These are phyloP conservation scores for Rutilus rutilus DNA, from an alignment of 2,113 vertebrate genomes.

Conservation along the genomic window DNA sequence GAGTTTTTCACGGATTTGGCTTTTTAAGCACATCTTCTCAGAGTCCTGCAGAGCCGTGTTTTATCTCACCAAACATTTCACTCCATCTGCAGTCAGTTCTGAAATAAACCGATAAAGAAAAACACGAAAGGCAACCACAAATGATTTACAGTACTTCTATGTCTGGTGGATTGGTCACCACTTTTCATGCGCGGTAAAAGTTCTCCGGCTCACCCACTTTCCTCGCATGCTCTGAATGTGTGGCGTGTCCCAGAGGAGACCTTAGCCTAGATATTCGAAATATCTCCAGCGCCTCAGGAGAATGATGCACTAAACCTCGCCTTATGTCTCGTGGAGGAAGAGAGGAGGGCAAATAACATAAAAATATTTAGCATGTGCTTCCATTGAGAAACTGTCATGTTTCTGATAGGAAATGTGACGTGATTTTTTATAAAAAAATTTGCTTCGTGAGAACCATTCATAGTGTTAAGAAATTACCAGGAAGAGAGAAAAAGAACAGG, in stretches of 20 bases:
- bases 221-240: conserved; percentile 55
- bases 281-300: conserved; percentile 49
- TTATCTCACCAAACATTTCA: not conserved
- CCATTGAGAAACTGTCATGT: not conserved
- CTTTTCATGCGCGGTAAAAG: conserved; percentile 18
- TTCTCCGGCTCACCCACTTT: conserved; percentile 23
- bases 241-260: conserved; percentile 62
- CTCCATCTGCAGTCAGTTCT: not conserved
- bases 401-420: not conserved
- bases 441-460: not conserved
- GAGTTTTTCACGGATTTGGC: conserved; percentile 30
- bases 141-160: conserved; percentile 11
- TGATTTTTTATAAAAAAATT: too few species aligned
- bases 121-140: conserved; percentile 12
- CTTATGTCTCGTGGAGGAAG: conserved; percentile 47
- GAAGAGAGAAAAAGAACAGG: not conserved
- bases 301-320: conserved; percentile 10
- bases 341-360: not conserved
- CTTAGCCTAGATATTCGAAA: conserved; percentile 65
- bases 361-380: not conserved
- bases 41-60: not conserved
- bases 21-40: conserved; percentile 37
- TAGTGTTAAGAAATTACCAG: too few species aligned
- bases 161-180: conserved; percentile 30
- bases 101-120: conserved; percentile 21